These are phyloP conservation scores for Noctua pronuba DNA, from an alignment of 2,888 invertebrate species.

Conservation along the genomic window DNA sequence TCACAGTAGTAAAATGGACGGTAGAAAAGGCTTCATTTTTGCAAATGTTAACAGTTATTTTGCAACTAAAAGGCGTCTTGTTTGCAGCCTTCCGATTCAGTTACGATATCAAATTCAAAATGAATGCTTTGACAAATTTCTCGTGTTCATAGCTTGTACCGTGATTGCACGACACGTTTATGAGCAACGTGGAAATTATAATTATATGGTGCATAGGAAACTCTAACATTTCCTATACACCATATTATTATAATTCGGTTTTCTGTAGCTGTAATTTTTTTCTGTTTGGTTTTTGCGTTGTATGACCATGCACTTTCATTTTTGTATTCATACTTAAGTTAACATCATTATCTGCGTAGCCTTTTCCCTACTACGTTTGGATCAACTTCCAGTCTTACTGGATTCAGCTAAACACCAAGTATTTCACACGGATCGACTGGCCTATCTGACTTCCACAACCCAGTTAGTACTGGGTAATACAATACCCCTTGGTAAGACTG, in stretches of 20 bases:
- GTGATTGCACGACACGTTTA: conserved; percentile 25
- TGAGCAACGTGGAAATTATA: conserved; percentile 25
- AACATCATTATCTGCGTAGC: no score
- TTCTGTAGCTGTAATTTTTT: not conserved
- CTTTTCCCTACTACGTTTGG: no score
- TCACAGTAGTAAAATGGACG: not conserved
- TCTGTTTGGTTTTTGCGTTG: not conserved
- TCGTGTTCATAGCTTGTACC: conserved; percentile 42
- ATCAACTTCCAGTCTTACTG: no score
- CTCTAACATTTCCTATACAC: no score
- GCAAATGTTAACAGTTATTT: not conserved
- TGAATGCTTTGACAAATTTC: conserved; percentile 69
- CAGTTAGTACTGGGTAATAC: no score
- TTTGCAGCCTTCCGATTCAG: not conserved
- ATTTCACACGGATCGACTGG: no score
- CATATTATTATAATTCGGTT: no score
- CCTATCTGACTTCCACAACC: no score
- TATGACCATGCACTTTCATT: not conserved
- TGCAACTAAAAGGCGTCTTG: conserved; percentile 23
- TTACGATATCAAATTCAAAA: conserved; percentile 31
- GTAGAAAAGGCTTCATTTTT: not conserved
- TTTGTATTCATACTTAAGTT: not conserved
- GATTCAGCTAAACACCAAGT: no score
- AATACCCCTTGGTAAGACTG: no score
- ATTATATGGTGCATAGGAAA: conserved; percentile 14